Conservation (phyloP, 2,888 invertebrate species). For the Fragum sueziense region DNA sequence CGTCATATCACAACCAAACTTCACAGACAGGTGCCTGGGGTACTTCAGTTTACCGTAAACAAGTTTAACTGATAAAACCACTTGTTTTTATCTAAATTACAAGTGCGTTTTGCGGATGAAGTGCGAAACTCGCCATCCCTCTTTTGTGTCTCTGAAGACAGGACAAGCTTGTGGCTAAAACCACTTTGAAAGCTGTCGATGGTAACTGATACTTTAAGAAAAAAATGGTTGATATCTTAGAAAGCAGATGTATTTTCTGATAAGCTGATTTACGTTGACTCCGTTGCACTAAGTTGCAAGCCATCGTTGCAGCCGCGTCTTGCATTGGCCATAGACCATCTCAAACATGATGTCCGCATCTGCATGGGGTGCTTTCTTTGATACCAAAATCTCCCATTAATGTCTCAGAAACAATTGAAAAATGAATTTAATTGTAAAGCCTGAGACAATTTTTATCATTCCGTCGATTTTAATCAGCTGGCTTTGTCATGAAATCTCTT, state of each 20-base stretch:
- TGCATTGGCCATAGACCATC: not conserved
- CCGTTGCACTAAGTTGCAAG: not conserved
- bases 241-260: not conserved
- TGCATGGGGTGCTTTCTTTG: not conserved
- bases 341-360: not conserved
- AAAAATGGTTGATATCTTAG: not conserved
- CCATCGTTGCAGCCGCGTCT: not conserved
- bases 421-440: conserved; percentile 12
- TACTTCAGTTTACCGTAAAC: conserved; percentile 33
- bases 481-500: not conserved
- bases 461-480: conserved; percentile 17
- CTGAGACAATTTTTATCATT: conserved; percentile 15
- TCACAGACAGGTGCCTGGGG: conserved; percentile 43
- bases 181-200: not conserved
- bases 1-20: conserved; percentile 41
- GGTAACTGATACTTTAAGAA: not conserved
- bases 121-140: not conserved
- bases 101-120: conserved; percentile 36
- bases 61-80: conserved; percentile 35
- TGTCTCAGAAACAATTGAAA: conserved; percentile 1
- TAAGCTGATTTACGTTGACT: not conserved
- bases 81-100: conserved; percentile 34
- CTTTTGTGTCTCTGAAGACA: not conserved
- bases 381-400: not conserved
- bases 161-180: not conserved